Evolutionary conservation across 1,140 invertebrate genomes (phyloP), one percentile per base, ranked within the genome.

Genomic region (Sitophilus oryzae): DNA sequence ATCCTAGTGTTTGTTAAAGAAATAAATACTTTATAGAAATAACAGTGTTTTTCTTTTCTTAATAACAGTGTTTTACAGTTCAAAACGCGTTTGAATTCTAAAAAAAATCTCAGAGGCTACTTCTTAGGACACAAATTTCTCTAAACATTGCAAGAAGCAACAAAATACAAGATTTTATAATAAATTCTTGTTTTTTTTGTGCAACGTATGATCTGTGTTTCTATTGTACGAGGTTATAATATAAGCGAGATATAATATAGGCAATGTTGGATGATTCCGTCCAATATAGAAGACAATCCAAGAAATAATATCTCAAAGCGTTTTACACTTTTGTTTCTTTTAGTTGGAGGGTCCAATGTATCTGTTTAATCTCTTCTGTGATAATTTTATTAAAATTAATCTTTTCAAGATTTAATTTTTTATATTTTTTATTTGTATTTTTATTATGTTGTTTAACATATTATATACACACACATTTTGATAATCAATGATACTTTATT

Each of bases 1-100:
- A 58, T 62, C 59, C 60, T 62, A 62, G 61, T 64, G 59, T 66
- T 66, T 60, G 64, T 66, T 64, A 64, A 63, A 51, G 61, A 65
- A 64, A 59, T 61, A 66, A 64, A 59, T 64, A 51, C 51, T 57
- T 25, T 46, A 30, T 35, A 46, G n/a, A 18, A 19, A 20, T 42
- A 30, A 30, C 10, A 9, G 40, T 20, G 10, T 41, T 41, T 41
- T 37, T 37, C 11, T 4, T 37, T 38, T 42, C 20, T 42, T n/a
- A n/a, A n/a, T n/a, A n/a, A n/a, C n/a, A n/a, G 2, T 20, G 22
- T n/a, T n/a, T 42, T 42, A 21, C 1, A 21, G 23, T 45, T 45
- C n/a, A n/a, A n/a, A n/a, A n/a, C n/a, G n/a, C n/a, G 2, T 20
- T 10, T n/a, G n/a, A n/a, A n/a, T n/a, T n/a, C n/a, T n/a, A n/a